Evolutionary conservation across 1,140 invertebrate species (phyloP).

Genomic region (Drosophila azteca): DNA sequence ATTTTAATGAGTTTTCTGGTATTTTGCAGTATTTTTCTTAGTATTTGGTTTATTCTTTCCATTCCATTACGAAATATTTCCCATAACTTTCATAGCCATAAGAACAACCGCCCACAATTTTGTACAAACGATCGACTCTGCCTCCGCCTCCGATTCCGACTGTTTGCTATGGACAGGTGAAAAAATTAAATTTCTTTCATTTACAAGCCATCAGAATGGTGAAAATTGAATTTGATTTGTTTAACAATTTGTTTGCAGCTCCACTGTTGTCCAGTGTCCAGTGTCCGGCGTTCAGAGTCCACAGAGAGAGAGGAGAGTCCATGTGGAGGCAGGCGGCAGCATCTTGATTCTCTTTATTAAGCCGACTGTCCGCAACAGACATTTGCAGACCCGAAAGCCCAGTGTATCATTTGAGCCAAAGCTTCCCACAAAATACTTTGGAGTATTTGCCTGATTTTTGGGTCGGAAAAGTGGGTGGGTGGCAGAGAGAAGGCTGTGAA

Average conservation of each 20-base stretch:
- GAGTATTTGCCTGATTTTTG: conserved; percentile 33
- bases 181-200: conserved; percentile 12
- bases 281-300: too few species aligned
- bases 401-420: conserved; percentile 20
- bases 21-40: not conserved
- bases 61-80: too few species aligned
- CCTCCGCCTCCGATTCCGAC: not conserved
- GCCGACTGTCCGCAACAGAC: conserved; percentile 50
- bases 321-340: conserved; percentile 1
- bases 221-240: conserved; percentile 36
- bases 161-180: conserved; percentile 13
- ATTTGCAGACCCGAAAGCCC: conserved; percentile 19
- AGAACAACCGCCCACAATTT: not conserved
- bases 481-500: not conserved
- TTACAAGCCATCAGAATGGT: conserved; percentile 11
- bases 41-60: not conserved
- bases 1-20: too few species aligned
- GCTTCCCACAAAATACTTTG: conserved; percentile 27
- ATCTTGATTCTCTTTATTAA: conserved; percentile 44
- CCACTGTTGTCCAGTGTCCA: too few species aligned
- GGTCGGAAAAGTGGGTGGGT: not conserved
- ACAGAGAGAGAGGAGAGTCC: too few species aligned
- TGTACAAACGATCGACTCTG: conserved; percentile 1
- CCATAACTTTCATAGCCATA: too few species aligned
- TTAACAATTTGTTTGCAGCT: conserved; percentile 21